Base-by-base conservation (phyloP, 1,140 invertebrate genomes). In the Cherax quadricarinatus region DNA sequence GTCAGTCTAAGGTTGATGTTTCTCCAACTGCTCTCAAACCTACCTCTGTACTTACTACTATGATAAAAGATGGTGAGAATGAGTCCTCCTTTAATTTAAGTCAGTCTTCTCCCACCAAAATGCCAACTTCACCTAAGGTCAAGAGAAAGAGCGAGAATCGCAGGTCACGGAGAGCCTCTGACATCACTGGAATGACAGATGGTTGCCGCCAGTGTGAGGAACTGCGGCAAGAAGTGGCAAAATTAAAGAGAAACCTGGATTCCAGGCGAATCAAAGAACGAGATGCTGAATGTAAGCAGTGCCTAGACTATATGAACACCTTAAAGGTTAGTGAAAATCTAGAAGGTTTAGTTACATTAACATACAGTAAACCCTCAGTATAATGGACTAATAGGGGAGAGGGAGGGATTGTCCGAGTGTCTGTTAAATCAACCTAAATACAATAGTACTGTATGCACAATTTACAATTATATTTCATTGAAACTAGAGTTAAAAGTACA, bases 171-270 rank as follows among this genome's bases (percentile, higher is more conserved):
- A 62, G 94, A 82, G 88, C 92, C 1, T 94, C 94, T 21, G 94
- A 94, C 57, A 91, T 94, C 24, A 94, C 94, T 7, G 94, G 94
- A 2, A 94, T 94, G 94, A 81, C 86, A 51, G 94, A 94, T 7
- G 93, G 94, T 18, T 97, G 96, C 94, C 95, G 96, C 93, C 96
- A 96, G 92, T 97, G 96, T 94, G 94, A 95, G 83, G 95, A 96
- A 66, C 94, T 97, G 84, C 96, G 97, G 93, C 95, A 96, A 93
- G 95, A 96, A 93, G 93, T 96, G 30, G 95, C 95, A 92, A 96
- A 95, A 95, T 95, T 94, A 6, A 93, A 91, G 89, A 91, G 90
- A 48, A 93, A 49, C 41, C 41, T 88, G n/a, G 92, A 93, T n/a
- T 41, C 75, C 18, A 86, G 86, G 30, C 70, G 86, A 9, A 41